Evolutionary conservation across 2,797 vertebrate species (phyloP), one percentile per base, ranked within the genome.

Genomic region (Chiroxiphia lanceolata): DNA sequence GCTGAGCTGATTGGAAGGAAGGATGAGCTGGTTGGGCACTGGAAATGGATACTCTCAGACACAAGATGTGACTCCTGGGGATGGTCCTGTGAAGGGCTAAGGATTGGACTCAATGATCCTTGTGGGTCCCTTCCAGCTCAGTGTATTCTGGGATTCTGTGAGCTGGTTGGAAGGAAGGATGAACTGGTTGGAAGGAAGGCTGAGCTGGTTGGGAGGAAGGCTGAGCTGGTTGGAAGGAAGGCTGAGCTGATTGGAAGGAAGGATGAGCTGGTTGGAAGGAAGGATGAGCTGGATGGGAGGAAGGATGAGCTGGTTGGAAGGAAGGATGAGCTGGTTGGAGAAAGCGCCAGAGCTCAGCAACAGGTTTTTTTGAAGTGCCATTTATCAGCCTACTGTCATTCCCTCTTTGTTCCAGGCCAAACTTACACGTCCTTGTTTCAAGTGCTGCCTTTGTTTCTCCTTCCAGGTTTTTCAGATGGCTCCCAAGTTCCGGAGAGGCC

Each of bases 401-500:
- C 44, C 57, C 1, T 7, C 89, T 86, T 31, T 21, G 21, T 71
- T 78, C 60, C 50, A 5, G 38, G 38, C 15, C 3, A 9, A n/a
- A 40, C 26, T 29, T n/a, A 25, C 29, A 1, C 20, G 4, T 27
- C 26, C 17, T 57, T 25, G 5, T 15, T 12, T 33, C 36, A 53
- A 64, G 69, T 36, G 72, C 42, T n/a, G 53, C 16, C 2, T 68
- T 60, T 57, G 36, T 88, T 81, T 95, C 72, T 71, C 87, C 74
- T 54, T 72, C 17, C 97, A 99, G 99, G 98, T 50, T 98, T 98
- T 50, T 97, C 96, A 2, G 99, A 99, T 44, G 88, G 97, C 17
- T 97, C 96, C 63, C 99, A 99, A 82, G 99, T 98, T 53, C 99
- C 99, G 5, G 99, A 99, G 94, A 98, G 99, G 93, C 99, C 99